These are phyloP conservation scores for Drosophila mimetica DNA, from an alignment of 2,888 invertebrate species.

Conservation along the genomic window DNA sequence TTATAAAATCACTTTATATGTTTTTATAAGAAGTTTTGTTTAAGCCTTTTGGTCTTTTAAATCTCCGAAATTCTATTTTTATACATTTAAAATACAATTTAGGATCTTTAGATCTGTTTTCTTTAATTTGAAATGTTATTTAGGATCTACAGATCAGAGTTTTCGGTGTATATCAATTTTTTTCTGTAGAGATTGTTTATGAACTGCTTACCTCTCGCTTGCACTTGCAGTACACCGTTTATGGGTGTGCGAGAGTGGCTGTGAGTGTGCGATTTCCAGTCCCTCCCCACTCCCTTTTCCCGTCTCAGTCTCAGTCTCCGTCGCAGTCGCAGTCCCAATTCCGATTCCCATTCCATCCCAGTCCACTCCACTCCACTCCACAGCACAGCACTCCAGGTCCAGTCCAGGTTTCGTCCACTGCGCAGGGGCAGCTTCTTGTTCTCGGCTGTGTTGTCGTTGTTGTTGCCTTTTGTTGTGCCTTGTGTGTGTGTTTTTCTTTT, in stretches of 20 bases:
- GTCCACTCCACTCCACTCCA: background rate
- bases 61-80: too few species aligned
- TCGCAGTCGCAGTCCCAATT: constrained; percentile 1
- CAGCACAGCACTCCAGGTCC: constrained; percentile 1
- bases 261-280: constrained; percentile 65
- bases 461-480: constrained; percentile 30
- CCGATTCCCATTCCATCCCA: constrained; percentile 3
- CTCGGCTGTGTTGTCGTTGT: constrained; percentile 34
- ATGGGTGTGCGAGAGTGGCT: constrained; percentile 25
- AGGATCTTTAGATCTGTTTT: too few species aligned
- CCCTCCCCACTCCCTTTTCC: constrained; percentile 15
- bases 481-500: constrained; percentile 39
- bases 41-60: too few species aligned
- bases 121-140: too few species aligned
- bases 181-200: constrained; percentile 29
- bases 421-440: constrained; percentile 44
- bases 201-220: constrained; percentile 31
- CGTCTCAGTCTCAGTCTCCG: constrained; percentile 7
- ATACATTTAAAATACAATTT: too few species aligned
- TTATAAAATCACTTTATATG: too few species aligned
- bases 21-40: too few species aligned
- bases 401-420: constrained; percentile 4
- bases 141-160: too few species aligned
- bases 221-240: constrained; percentile 22
- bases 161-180: constrained; percentile 11